phyloP scores from a whole-genome alignment of 2,797 vertebrate genomes.

The Loriculus beryllinus region DNA sequence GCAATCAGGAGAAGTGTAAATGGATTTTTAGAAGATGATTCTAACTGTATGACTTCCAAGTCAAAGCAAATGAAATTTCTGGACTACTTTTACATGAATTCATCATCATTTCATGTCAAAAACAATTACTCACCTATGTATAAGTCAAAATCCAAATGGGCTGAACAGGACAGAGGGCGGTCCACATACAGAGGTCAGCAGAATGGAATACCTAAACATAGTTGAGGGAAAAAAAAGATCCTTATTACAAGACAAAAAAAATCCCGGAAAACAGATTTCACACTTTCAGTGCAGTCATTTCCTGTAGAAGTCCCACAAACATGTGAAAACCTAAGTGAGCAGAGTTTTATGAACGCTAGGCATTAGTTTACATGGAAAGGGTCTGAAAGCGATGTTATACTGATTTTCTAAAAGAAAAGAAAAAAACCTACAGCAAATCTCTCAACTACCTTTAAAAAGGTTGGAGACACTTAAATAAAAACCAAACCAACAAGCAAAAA shows the following conservation, averaged over 20 bases:
- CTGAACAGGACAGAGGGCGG: neutral
- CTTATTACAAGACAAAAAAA: neutral
- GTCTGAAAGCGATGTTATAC: neutral
- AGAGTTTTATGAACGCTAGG: neutral
- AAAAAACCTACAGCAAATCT: neutral
- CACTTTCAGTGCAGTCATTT: neutral
- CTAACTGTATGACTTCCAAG: neutral
- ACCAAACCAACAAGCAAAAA: neutral
- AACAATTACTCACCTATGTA: slow-evolving; percentile 11
- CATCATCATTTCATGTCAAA: neutral
- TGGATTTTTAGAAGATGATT: neutral
- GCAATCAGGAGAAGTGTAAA: neutral
- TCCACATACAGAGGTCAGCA: neutral
- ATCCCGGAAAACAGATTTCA: neutral
- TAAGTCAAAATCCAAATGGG: neutral
- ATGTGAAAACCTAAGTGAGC: neutral
- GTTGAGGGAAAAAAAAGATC: neutral
- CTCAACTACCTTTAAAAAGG: neutral
- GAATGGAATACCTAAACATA: slow-evolving; percentile 1
- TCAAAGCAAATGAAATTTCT: neutral
- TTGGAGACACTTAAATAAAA: neutral
- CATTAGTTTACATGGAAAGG: neutral
- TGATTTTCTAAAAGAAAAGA: neutral
- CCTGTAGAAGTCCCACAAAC: neutral
- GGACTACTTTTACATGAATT: neutral